phyloP scores from a whole-genome alignment of 2,888 invertebrate genomes.

The Synanthedon tipuliformis region DNA sequence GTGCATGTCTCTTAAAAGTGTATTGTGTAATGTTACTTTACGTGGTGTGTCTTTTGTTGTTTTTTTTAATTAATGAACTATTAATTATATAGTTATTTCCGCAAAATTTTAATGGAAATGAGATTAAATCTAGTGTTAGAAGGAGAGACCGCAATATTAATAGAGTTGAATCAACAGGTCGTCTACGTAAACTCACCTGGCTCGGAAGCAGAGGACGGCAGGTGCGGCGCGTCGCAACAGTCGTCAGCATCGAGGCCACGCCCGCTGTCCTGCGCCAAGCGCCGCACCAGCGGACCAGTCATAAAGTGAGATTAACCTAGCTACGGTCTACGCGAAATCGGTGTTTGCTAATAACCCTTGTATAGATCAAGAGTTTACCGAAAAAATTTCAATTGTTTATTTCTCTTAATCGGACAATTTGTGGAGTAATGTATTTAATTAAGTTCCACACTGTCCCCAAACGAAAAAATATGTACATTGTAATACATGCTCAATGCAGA shows the following conservation, averaged over 20 bases:
- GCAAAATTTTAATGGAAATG: background rate
- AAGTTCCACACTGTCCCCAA: too few relatives aligned
- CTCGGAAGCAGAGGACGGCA: constrained; percentile 61
- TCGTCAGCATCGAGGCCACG: constrained; percentile 66
- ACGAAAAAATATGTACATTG: too few relatives aligned
- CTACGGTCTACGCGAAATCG: constrained; percentile 43
- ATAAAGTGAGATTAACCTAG: constrained; percentile 68
- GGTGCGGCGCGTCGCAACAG: constrained; percentile 67
- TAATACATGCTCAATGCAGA: too few relatives aligned
- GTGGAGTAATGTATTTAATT: too few relatives aligned
- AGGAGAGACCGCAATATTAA: background rate
- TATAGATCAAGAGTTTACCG: background rate
- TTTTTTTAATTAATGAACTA: background rate
- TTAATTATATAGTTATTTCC: background rate
- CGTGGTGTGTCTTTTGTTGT: too few relatives aligned
- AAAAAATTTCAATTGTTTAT: too few relatives aligned
- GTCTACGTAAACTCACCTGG: constrained; percentile 40
- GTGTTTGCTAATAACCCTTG: constrained; percentile 32
- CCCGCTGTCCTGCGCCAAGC: constrained; percentile 68
- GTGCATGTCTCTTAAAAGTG: background rate
- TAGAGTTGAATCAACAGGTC: background rate
- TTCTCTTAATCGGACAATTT: too few relatives aligned
- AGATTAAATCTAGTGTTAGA: background rate
- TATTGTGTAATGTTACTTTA: background rate
- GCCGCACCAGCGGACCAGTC: constrained; percentile 71